phyloP scores from a whole-genome alignment of 2,797 vertebrate genomes.

The Epinephelus malabaricus region DNA sequence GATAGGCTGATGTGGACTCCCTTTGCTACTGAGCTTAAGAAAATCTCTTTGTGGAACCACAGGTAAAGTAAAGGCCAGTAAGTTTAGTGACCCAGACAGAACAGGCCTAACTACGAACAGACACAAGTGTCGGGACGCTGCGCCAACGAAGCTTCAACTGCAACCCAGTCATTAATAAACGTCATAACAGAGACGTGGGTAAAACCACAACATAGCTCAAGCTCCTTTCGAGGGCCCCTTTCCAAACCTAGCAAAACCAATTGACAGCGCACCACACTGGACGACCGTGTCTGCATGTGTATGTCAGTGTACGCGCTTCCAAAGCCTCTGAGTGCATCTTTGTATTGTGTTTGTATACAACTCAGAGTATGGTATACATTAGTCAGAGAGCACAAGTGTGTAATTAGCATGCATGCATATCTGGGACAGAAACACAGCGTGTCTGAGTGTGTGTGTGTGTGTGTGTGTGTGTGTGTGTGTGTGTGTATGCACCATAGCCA shows the following conservation, averaged over 20 bases:
- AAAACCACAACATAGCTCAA: conserved; percentile 77
- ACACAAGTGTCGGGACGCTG: conserved; percentile 17
- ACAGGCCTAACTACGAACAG: conserved; percentile 50
- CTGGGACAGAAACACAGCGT: conserved; percentile 32
- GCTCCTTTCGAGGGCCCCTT: conserved; percentile 59
- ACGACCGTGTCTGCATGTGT: conserved; percentile 24
- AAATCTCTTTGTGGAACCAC: conserved; percentile 14
- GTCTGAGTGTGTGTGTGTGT: conserved; percentile 17
- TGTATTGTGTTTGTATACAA: conserved; percentile 31
- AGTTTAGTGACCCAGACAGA: conserved; percentile 41
- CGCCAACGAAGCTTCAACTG: conserved; percentile 29
- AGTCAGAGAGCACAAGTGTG: conserved; percentile 53
- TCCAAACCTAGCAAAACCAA: conserved; percentile 65
- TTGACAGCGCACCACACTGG: conserved; percentile 58
- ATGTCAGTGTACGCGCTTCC: conserved; percentile 40
- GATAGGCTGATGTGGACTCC: background rate
- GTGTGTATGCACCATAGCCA: conserved; percentile 38
- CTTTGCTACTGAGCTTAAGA: background rate
- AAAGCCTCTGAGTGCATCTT: conserved; percentile 39
- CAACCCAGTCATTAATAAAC: conserved; percentile 66
- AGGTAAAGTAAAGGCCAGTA: conserved; percentile 34
- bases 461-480: conserved; percentile 18
- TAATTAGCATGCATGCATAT: conserved; percentile 61
- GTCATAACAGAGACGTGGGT: conserved; percentile 65
- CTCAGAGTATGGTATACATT: conserved; percentile 55